A percentile compares a stretch with the other conserved stretches of the same genome.
Evolutionary conservation across 2,888 invertebrate genomes (phyloP).

Genomic region (Trichopria drosophilae): DNA sequence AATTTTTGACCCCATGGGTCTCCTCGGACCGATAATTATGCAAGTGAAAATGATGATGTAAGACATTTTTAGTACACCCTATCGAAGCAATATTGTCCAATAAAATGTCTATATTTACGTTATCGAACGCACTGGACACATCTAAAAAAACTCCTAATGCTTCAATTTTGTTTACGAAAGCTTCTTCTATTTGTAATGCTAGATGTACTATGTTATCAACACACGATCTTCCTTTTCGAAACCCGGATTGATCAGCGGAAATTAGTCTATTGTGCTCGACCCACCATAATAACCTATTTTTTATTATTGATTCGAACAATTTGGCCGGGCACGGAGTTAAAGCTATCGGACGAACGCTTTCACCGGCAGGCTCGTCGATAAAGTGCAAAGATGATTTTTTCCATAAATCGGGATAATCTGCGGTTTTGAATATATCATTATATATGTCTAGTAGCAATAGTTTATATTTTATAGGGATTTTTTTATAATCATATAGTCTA

Average conservation of each 20-base stretch:
- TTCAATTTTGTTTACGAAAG: too few relatives aligned
- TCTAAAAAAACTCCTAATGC: too few relatives aligned
- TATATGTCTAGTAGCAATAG: conserved; percentile 10
- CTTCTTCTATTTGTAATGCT: too few relatives aligned
- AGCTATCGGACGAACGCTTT: background rate
- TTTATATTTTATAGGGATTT: conserved; percentile 11
- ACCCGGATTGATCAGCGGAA: background rate
- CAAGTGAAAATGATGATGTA: too few relatives aligned
- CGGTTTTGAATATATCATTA: conserved; percentile 5
- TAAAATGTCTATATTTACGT: too few relatives aligned
- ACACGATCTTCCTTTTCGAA: background rate
- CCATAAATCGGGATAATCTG: conserved; percentile 1
- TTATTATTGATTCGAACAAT: conserved; percentile 8
- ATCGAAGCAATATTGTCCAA: too few relatives aligned
- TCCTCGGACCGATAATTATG: too few relatives aligned
- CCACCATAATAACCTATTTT: conserved; percentile 14
- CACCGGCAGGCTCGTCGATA: background rate
- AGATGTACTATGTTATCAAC: too few relatives aligned
- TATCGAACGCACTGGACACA: too few relatives aligned
- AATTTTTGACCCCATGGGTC: too few relatives aligned
- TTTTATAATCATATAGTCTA: conserved; percentile 1
- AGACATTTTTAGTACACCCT: too few relatives aligned
- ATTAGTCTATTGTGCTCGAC: background rate
- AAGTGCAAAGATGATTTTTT: conserved; percentile 1
- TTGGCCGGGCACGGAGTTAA: conserved; percentile 5